Base-by-base conservation (phyloP, 1,140 invertebrate genomes). In the Sarcophaga peregrina region DNA sequence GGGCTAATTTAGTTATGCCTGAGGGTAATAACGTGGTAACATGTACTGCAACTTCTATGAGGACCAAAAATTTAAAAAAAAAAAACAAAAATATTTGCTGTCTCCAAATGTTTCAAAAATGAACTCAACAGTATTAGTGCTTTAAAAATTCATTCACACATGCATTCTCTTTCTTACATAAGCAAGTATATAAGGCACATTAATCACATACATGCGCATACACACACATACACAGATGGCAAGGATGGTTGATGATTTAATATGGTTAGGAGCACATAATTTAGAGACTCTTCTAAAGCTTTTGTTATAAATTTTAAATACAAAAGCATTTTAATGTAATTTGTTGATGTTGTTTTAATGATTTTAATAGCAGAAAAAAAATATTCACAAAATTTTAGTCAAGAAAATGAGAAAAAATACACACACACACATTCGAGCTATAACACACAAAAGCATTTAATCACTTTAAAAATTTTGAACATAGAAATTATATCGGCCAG, bases 221-320 rank as follows among this genome's bases (percentile, higher is more conserved):
- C 13, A 58, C 54, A 58, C 15, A 58, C 0, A n/a, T 15, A n/a
- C 4, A 58, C n/a, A 1, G 7, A 58, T 58, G 7, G 1, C 4
- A 58, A n/a, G 15, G 10, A 58, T 58, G 13, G 11, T 0, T 13
- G 6, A 58, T 58, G 54, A 58, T 58, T 58, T 58, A n/a, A 58
- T n/a, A 58, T 13, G 13, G 13, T n/a, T 58, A n/a, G 0, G n/a
- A 58, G 13, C 13, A n/a, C n/a, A 58, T n/a, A n/a, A n/a, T n/a
- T 58, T 58, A 58, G 54, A n/a, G 15, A n/a, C 54, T 58, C 13
- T n/a, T 58, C 54, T 58, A n/a, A 58, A 58, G n/a, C 54, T 58
- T 37, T 58, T 58, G 54, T n/a, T 58, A 58, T 58, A 58, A 58
- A 58, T 58, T 58, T 58, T 58, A 15, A 58, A 58, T 15, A 37